Evolutionary conservation across 2,888 invertebrate genomes (phyloP).

Genomic region (Lasioglossum leucozonium): DNA sequence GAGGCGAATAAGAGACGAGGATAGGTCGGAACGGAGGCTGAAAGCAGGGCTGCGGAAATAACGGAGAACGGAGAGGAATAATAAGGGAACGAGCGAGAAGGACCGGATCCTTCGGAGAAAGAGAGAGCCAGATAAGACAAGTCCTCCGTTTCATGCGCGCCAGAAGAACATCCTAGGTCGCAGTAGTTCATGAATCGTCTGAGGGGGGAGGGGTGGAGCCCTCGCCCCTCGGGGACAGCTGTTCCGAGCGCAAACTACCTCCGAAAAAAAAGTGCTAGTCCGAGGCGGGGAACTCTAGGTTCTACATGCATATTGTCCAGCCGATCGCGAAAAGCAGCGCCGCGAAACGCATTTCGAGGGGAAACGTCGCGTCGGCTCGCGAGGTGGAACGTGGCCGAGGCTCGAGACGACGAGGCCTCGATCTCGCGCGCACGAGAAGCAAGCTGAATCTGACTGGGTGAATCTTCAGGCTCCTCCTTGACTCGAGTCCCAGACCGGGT

Average conservation of each 20-base stretch:
- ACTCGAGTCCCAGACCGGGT: neutral
- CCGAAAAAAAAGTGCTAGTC: neutral
- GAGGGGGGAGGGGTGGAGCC: slow-evolving; percentile 53
- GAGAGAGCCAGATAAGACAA: slow-evolving; percentile 71
- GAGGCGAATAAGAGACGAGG: neutral
- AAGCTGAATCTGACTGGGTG: neutral
- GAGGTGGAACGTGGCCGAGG: neutral
- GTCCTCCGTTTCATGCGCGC: slow-evolving; percentile 69
- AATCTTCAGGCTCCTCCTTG: neutral
- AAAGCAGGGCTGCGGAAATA: slow-evolving; percentile 6
- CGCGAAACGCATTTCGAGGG: neutral
- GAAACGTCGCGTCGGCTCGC: neutral
- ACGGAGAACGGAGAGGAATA: slow-evolving; percentile 6
- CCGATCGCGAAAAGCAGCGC: neutral
- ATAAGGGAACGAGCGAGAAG: slow-evolving; percentile 13
- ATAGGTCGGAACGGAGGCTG: slow-evolving; percentile 7
- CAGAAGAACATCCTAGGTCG: slow-evolving; percentile 60
- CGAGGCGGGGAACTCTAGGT: neutral
- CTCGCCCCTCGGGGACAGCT: neutral
- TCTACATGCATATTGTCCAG: neutral
- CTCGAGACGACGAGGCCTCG: neutral
- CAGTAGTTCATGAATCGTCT: slow-evolving; percentile 58
- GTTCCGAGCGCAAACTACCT: neutral
- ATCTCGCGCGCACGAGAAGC: neutral
- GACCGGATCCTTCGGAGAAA: neutral